A percentile compares a stretch with the other conserved stretches of the same genome.
phyloP scores from a whole-genome alignment of 2,797 vertebrate species.

The Phoxinus dragarum region DNA sequence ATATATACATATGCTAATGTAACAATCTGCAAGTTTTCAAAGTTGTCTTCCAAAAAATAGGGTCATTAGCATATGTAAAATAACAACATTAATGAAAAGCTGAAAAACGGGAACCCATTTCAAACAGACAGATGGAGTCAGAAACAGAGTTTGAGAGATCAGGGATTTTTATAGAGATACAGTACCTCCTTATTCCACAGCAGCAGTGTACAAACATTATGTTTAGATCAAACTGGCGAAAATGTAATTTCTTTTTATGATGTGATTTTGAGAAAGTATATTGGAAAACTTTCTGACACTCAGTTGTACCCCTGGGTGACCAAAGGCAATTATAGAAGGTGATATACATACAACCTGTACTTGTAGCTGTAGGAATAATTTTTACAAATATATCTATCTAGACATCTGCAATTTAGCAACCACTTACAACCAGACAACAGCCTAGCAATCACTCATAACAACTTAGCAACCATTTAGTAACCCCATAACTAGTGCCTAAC shows the following conservation, averaged over 20 bases:
- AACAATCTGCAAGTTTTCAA: conserved; percentile 21
- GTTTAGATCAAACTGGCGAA: conserved; percentile 10
- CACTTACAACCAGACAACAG: neutral
- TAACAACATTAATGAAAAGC: conserved; percentile 21
- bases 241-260: neutral
- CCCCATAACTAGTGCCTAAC: neutral
- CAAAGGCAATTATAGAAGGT: conserved; percentile 5
- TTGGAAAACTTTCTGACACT: conserved; percentile 8
- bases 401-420: neutral
- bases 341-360: neutral
- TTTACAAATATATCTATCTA: neutral
- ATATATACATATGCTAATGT: neutral
- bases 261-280: conserved; percentile 1
- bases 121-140: conserved; percentile 11
- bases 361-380: neutral
- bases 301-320: conserved; percentile 1
- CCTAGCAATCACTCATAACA: neutral
- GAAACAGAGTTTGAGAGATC: conserved; percentile 10
- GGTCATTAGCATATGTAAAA: conserved; percentile 3
- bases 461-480: neutral
- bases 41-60: neutral
- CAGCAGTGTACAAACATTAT: conserved; percentile 3
- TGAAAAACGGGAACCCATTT: neutral
- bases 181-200: conserved; percentile 2
- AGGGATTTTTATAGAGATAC: conserved; percentile 6